Conservation (phyloP, 2,888 invertebrate species). For the Macroteleia sp. region DNA sequence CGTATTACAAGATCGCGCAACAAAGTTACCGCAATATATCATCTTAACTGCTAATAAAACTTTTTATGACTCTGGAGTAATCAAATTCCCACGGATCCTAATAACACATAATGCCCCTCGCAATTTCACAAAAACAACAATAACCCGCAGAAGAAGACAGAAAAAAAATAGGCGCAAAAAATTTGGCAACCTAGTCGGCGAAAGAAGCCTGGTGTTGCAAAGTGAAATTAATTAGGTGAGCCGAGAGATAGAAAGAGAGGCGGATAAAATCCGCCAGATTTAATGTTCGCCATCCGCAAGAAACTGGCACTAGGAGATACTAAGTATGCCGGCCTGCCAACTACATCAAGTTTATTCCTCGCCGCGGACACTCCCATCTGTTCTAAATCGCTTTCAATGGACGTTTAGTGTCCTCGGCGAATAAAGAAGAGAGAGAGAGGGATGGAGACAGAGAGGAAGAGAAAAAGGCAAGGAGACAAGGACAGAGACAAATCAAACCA, state of each 20-base stretch:
- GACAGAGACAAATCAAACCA: no score
- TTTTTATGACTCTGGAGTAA: conserved; percentile 62
- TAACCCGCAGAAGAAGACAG: neutral
- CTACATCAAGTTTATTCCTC: conserved; percentile 55
- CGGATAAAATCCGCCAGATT: conserved; percentile 44
- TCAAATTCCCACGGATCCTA: conserved; percentile 65
- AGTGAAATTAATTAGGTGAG: conserved; percentile 60
- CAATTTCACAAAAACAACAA: conserved; percentile 55
- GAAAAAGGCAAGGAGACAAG: no score
- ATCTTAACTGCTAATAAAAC: conserved; percentile 65
- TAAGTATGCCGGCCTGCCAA: conserved; percentile 54
- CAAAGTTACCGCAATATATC: conserved; percentile 63
- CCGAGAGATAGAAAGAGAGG: neutral
- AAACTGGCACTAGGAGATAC: conserved; percentile 32
- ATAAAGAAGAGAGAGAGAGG: no score
- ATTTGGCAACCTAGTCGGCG: conserved; percentile 1
- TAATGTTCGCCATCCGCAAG: conserved; percentile 29
- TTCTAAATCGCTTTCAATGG: conserved; percentile 57
- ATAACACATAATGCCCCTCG: conserved; percentile 50
- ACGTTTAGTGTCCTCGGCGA: no score
- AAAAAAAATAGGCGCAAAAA: neutral
- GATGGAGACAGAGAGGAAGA: no score
- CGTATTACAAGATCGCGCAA: conserved; percentile 49
- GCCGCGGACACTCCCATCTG: conserved; percentile 58
- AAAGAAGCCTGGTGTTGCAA: conserved; percentile 38